Evolutionary conservation across 2,113 vertebrate genomes (phyloP).

Genomic region (Melospiza georgiana): DNA sequence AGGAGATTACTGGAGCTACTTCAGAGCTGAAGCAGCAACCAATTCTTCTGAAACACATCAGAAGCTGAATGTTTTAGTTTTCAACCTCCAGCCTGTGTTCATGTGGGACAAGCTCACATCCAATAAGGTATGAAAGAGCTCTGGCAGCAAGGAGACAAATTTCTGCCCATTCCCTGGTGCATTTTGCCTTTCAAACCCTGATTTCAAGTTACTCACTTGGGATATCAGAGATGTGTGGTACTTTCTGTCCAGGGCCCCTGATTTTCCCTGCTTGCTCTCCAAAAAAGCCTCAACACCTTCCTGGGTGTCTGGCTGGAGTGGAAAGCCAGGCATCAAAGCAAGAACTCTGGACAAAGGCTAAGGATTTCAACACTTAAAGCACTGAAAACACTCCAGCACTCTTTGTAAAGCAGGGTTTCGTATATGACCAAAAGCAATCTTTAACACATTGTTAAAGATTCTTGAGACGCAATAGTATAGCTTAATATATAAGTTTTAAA

Average conservation of each 20-base stretch:
- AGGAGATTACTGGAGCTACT: neutral
- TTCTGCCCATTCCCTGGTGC: neutral
- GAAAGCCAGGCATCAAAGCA: neutral
- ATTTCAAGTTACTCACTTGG: neutral
- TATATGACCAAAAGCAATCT: neutral
- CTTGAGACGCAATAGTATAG: neutral
- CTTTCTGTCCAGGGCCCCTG: neutral
- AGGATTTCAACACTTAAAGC: neutral
- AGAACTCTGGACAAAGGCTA: neutral
- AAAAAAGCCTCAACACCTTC: neutral
- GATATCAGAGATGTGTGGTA: neutral
- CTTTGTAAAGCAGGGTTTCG: neutral
- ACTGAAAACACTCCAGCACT: neutral
- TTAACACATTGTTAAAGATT: neutral
- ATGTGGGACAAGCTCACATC: neutral
- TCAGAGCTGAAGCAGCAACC: neutral
- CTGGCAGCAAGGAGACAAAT: neutral
- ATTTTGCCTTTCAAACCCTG: neutral
- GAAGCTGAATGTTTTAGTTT: neutral
- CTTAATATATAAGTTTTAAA: neutral
- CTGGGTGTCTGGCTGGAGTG: neutral
- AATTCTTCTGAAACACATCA: neutral
- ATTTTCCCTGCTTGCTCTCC: neutral
- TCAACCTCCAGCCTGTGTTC: neutral
- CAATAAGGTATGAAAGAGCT: neutral